phyloP scores from a whole-genome alignment of 2,888 invertebrate species.

The Acrobasis suavella region DNA sequence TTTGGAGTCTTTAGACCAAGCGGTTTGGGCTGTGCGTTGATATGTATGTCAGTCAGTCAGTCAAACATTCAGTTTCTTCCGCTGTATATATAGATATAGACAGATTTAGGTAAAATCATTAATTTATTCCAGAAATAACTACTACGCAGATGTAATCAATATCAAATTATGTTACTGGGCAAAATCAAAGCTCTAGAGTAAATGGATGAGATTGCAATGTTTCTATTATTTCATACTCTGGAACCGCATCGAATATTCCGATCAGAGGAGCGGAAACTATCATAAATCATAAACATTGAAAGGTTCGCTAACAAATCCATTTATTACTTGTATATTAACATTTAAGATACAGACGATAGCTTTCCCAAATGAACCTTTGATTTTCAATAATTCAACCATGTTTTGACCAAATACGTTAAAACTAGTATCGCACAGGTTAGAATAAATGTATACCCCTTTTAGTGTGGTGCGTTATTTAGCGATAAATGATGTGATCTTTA shows the following conservation, averaged over 20 bases:
- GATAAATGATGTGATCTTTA: background rate
- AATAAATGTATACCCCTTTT: no score
- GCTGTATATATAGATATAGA: no score
- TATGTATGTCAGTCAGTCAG: no score
- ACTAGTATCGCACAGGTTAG: no score
- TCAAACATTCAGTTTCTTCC: no score
- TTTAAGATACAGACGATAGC: background rate
- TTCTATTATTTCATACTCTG: slow-evolving; percentile 5
- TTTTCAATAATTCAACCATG: background rate
- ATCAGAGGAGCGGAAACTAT: slow-evolving; percentile 6
- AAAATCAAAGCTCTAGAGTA: background rate
- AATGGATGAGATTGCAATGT: slow-evolving; percentile 6
- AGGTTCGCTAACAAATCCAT: background rate
- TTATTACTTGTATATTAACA: background rate
- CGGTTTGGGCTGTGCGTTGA: no score
- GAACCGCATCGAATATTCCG: slow-evolving; percentile 4
- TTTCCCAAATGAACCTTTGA: background rate
- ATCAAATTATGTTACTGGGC: background rate
- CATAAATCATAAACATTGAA: slow-evolving; percentile 8
- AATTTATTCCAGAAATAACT: background rate
- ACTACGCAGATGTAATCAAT: background rate
- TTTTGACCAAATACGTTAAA: no score
- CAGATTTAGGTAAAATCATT: no score
- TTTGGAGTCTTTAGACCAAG: no score
- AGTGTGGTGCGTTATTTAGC: no score